Evolutionary conservation across 2,888 invertebrate genomes (phyloP), one percentile per base, ranked within the genome.

Genomic region (Phania funesta): DNA sequence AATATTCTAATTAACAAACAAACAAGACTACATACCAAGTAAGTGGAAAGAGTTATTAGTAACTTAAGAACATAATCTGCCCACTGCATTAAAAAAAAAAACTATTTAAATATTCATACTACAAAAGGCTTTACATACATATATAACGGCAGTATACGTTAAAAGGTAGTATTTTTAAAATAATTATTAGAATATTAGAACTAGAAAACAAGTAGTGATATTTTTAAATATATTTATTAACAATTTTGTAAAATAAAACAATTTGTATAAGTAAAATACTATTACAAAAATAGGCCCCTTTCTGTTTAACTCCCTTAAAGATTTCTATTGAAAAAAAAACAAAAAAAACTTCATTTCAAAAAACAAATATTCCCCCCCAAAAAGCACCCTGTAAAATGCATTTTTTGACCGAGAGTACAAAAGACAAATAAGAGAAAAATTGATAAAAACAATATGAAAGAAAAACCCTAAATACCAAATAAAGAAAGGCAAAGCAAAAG

Each of bases 351-450:
- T 78, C 1, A 75, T 41, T 52, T 84, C 65, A 80, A 83, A 84
- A 75, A 67, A 64, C 20, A 83, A 67, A 65, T 32, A 52, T 70
- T 29, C 7, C 26, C 76, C 70, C 74, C 78, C 58, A 82, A 84
- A 86, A 88, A 89, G 88, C 89, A 90, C 89, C 84, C 87, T 90
- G 89, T 89, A 89, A 89, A 89, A 89, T 89, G 90, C 86, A 88
- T 87, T 87, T 86, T 85, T 86, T 87, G 87, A 86, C 89, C 89
- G 86, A 87, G 83, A 89, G 90, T 90, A 89, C 90, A 89, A 89
- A 89, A 83, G 80, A 84, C 82, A 85, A 84, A 65, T 73, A 83
- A 65, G 32, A 60, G 9, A 44, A 35, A n/a, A 60, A 67, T 67
- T 67, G 32, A 58, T 29, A 24, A 68, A n/a, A 48, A 60, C 58